A percentile compares a stretch with the other conserved stretches of the same genome.
These are phyloP conservation scores for Heliconius congener DNA, from an alignment of 1,140 invertebrate species.

Conservation along the genomic window DNA sequence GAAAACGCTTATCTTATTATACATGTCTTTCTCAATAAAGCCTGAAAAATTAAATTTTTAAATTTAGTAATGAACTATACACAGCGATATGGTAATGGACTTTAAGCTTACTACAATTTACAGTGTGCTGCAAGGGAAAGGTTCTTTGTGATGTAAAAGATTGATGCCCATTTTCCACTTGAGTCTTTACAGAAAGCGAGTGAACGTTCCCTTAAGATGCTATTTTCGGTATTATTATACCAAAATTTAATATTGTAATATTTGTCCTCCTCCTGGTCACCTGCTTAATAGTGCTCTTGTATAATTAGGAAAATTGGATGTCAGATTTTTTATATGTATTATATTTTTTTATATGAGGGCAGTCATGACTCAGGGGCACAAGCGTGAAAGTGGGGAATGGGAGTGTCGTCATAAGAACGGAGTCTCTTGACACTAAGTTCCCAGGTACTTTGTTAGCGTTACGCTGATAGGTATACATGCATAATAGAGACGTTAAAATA, in stretches of 20 bases:
- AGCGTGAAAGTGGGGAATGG: too few species aligned
- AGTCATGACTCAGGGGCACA: too few species aligned
- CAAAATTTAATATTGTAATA: neutral
- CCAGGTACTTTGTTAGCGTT: too few species aligned
- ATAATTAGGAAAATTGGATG: neutral
- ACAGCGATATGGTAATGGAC: neutral
- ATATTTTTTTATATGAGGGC: too few species aligned
- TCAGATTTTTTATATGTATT: neutral
- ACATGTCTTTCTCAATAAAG: too few species aligned
- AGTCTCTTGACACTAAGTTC: too few species aligned
- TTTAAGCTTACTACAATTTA: slow-evolving; percentile 37
- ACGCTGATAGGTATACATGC: too few species aligned
- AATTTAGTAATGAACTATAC: neutral
- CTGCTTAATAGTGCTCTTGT: neutral
- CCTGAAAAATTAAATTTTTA: neutral
- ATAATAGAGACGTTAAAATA: too few species aligned
- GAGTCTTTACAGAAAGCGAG: slow-evolving; percentile 33
- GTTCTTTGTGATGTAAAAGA: slow-evolving; percentile 61
- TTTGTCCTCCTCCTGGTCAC: neutral
- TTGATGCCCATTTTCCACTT: slow-evolving; percentile 53
- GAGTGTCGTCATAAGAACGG: too few species aligned
- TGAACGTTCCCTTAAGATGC: slow-evolving; percentile 16
- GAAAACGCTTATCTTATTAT: too few species aligned
- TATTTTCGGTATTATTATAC: neutral
- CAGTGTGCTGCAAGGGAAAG: slow-evolving; percentile 38